Base-by-base conservation (phyloP, 2,797 vertebrate species). In the Chelmon rostratus region DNA sequence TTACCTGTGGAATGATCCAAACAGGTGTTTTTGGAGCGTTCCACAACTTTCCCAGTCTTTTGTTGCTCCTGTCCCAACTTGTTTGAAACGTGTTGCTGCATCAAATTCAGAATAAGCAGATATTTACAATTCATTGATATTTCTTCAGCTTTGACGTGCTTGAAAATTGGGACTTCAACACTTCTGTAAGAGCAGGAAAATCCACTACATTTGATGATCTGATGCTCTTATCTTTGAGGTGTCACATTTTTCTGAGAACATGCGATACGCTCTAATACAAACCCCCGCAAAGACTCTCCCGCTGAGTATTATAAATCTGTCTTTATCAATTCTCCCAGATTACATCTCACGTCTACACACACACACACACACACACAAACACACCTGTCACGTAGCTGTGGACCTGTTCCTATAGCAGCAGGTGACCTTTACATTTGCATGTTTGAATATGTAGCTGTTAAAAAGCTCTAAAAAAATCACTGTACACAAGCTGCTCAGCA, bases 181-280 rank as follows among this genome's bases (percentile, higher is more conserved):
- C 59, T 47, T 70, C 11, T 6, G 9, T n/a, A 77, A 47, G 4
- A 21, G 28, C 35, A 31, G 53, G 40, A 56, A 44, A 56, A 56
- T 54, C 46, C 40, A 54, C 8, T 9, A 19, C 23, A 23, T 31
- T 31, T 67, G 37, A 73, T 59, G 62, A 46, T 61, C 25, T 16
- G 16, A 56, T 54, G 42, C 57, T 62, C 47, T 75, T 38, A 81
- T 76, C 73, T 82, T 50, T 18, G n/a, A 9, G 6, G 37, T 68
- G 9, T 53, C 69, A 66, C 37, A 50, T 73, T 70, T 73, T n/a
- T 62, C 28, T 73, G 12, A 75, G 79, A 82, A 73, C 73, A 72
- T 28, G 21, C 0, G 12, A 62, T 21, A 28, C 1, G 0, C 10
- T 64, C 44, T 1, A 44, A 68, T 23, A 21, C 47, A 47, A 21